Base-by-base conservation (phyloP, 2,888 invertebrate genomes). In the Smittia aterrima region DNA sequence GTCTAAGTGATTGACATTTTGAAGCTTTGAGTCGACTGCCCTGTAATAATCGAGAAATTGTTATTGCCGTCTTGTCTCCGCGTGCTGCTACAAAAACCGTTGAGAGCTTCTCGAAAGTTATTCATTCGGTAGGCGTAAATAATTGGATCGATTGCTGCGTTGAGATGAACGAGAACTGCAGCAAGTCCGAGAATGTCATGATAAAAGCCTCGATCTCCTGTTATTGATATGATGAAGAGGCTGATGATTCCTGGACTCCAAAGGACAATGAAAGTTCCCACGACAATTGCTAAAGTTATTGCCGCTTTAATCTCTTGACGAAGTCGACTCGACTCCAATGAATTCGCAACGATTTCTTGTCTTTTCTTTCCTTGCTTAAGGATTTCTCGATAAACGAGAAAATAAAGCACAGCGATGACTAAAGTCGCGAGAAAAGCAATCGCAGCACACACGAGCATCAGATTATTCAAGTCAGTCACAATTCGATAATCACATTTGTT, bases 81-180 rank as follows among this genome's bases (percentile, higher is more conserved):
- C 32, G 32, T 6, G 32, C 32, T 9, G 32, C 32, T 32, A 32
- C 32, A 32, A 9, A 32, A 32, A 32, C 32, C 32, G 32, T 58
- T 22, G 6, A 58, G 58, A 9, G 18, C 20, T 11, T 58, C 58
- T 2, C 58, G 58, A 11, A 58, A 18, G 22, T 58, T 58, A 3
- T 58, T 58, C 58, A 58, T 58, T 20, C 58, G 58, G 18, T 58
- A 58, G 4, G 58, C 58, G 58, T 58, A 58, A 20, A 58, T 22
- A 20, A 58, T 20, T 58, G 58, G 58, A 22, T 58, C 58, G 18
- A 58, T 18, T 18, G 58, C 58, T 22, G 58, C 58, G 18, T 58
- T 58, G 9, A 18, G n/a, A 58, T 58, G 58, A 7, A 58, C 58
- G 9, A 58, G 58, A 58, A 58, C n/a, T 58, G 58, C n/a, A 7